Evolutionary conservation across 2,797 vertebrate species (phyloP).

Genomic region (Sebastes vulpes): DNA sequence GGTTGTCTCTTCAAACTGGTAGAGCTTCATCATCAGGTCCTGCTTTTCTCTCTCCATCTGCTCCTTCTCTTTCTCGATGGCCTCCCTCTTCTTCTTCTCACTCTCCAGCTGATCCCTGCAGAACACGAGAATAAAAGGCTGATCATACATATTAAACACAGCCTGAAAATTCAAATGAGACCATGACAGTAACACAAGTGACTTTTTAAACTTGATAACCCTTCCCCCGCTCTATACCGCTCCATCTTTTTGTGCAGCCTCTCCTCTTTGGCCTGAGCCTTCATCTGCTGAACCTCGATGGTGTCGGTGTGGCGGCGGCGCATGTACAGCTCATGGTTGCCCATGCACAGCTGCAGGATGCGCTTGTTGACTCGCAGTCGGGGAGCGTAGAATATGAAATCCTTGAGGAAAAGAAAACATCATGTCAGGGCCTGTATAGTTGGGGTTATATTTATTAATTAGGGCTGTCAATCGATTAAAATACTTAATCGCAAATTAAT

Average conservation of each 20-base stretch:
- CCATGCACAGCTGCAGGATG: constrained; percentile 95
- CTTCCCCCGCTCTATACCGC: constrained; percentile 82
- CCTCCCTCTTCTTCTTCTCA: constrained; percentile 93
- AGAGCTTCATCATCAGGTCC: constrained; percentile 91
- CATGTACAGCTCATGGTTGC: constrained; percentile 96
- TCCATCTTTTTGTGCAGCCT: constrained; percentile 94
- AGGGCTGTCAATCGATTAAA: no score
- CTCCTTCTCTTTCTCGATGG: constrained; percentile 93
- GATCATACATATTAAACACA: not conserved
- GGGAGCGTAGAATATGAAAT: constrained; percentile 94
- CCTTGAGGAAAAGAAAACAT: constrained; percentile 75
- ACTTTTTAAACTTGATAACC: not conserved
- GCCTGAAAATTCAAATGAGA: not conserved
- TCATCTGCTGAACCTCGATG: constrained; percentile 99
- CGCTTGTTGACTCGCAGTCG: constrained; percentile 94
- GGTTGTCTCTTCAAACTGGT: constrained; percentile 93
- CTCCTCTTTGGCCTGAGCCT: constrained; percentile 94
- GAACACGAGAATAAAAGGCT: not conserved
- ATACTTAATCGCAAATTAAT: no score
- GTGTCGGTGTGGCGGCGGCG: constrained; percentile 93
- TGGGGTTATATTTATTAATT: not conserved
- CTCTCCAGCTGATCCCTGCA: constrained; percentile 91
- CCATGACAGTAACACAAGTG: no score
- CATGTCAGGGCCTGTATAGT: not conserved
- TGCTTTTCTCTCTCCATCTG: constrained; percentile 93